Percentiles rank a stretch among this genome's conserved stretches.
These are phyloP conservation scores for Origma solitaria DNA, from an alignment of 2,113 vertebrate species.

Conservation along the genomic window DNA sequence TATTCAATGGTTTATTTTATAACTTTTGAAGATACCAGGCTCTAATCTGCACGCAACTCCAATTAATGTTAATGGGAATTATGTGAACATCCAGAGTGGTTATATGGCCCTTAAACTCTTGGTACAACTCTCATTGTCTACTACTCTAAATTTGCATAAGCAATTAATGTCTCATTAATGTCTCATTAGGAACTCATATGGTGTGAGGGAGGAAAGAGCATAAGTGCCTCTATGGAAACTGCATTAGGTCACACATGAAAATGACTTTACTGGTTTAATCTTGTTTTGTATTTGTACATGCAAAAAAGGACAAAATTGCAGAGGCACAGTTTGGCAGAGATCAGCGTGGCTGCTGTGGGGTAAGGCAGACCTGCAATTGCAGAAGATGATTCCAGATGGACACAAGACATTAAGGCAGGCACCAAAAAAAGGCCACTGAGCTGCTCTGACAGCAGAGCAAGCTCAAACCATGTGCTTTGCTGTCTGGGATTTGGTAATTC, in stretches of 20 bases:
- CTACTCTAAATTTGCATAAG: conserved; percentile 61
- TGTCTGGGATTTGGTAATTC: not conserved
- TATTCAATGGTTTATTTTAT: conserved; percentile 24
- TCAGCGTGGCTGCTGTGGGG: fast-evolving
- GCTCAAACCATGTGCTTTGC: not conserved
- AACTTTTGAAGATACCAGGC: not conserved
- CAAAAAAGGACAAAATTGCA: not conserved
- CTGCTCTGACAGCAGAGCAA: not conserved
- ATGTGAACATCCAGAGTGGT: conserved; percentile 3
- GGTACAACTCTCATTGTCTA: conserved; percentile 48
- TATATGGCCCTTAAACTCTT: conserved; percentile 56
- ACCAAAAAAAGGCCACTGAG: not conserved
- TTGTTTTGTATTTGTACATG: not conserved
- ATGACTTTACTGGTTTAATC: not conserved
- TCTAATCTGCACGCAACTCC: conserved; percentile 6
- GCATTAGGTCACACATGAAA: conserved; percentile 5
- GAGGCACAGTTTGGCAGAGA: not conserved
- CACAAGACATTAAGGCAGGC: not conserved
- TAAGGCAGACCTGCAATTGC: not conserved
- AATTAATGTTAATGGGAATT: conserved; percentile 58
- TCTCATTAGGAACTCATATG: conserved; percentile 59
- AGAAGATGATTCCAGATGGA: not conserved
- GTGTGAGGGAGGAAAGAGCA: not conserved
- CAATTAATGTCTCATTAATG: conserved; percentile 68
- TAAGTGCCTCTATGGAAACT: not conserved